Conservation (phyloP, 2,888 invertebrate species). For the Pachydiplax longipennis region DNA sequence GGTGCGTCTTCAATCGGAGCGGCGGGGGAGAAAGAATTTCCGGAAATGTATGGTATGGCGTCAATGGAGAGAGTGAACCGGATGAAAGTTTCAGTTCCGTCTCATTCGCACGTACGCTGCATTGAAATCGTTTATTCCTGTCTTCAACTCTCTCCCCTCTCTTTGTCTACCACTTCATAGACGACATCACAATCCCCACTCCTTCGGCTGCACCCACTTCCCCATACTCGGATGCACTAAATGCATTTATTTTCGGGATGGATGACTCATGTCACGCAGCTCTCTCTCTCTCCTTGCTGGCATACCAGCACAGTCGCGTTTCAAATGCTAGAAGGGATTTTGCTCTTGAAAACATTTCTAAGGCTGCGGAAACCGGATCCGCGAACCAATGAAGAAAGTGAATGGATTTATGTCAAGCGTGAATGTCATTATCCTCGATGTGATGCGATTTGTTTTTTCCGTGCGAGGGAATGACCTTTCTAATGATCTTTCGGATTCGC, state of each 20-base stretch:
- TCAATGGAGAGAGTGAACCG: not conserved
- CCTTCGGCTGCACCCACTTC: not conserved
- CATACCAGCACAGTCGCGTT: not conserved
- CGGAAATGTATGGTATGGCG: not conserved
- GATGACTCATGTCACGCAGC: not conserved
- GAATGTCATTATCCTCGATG: not conserved
- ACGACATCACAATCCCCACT: not conserved
- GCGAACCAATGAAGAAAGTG: not conserved
- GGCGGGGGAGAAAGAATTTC: not conserved
- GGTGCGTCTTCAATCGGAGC: too few relatives aligned
- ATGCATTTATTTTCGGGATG: slow-evolving; percentile 12
- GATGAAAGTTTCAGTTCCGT: not conserved
- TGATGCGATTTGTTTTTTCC: not conserved
- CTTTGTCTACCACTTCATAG: not conserved
- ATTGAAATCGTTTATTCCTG: not conserved
- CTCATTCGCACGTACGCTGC: not conserved
- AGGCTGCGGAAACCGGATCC: slow-evolving; percentile 2
- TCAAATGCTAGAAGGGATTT: not conserved
- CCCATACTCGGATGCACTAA: slow-evolving; percentile 4
- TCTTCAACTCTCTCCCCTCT: not conserved
- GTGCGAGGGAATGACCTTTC: not conserved
- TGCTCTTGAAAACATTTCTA: not conserved
- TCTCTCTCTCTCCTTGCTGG: slow-evolving; percentile 7
- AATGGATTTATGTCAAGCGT: not conserved
- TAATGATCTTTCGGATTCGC: too few relatives aligned